Percentiles rank a stretch among this genome's conserved stretches.
These are phyloP conservation scores for Hirtodrosophila histrioides DNA, from an alignment of 2,888 invertebrate genomes.

Conservation along the genomic window DNA sequence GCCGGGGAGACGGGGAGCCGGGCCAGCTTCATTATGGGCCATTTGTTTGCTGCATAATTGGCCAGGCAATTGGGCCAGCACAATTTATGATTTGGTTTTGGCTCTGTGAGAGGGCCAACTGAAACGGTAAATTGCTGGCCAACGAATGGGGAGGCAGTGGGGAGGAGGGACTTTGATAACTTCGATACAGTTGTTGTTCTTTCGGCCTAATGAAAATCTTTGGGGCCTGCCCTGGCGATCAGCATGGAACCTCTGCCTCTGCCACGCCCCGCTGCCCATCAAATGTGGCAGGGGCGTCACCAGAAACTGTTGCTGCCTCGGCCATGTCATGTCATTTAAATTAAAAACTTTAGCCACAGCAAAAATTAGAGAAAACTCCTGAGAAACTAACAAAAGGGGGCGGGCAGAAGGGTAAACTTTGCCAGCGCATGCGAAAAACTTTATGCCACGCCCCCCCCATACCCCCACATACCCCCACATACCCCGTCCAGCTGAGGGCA, in stretches of 20 bases:
- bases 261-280: slow-evolving; percentile 70
- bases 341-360: slow-evolving; percentile 72
- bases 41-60: slow-evolving; percentile 79
- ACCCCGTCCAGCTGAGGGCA: slow-evolving; percentile 3
- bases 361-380: slow-evolving; percentile 50
- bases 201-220: slow-evolving; percentile 62
- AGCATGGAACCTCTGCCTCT: slow-evolving; percentile 40
- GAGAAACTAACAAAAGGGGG: not conserved
- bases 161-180: slow-evolving; percentile 26
- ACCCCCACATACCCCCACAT: not conserved
- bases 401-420: slow-evolving; percentile 3
- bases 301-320: slow-evolving; percentile 20
- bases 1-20: slow-evolving; percentile 16
- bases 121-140: slow-evolving; percentile 54
- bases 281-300: slow-evolving; percentile 64
- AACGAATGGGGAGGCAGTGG: not conserved
- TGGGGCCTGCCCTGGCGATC: slow-evolving; percentile 63
- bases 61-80: slow-evolving; percentile 70
- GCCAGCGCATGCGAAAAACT: slow-evolving; percentile 14
- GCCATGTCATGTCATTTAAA: slow-evolving; percentile 73
- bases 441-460: slow-evolving; percentile 56
- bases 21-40: slow-evolving; percentile 75
- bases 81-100: slow-evolving; percentile 68
- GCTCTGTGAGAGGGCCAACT: not conserved
- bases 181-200: slow-evolving; percentile 45